Percentiles rank a stretch among this genome's conserved stretches.
phyloP scores from a whole-genome alignment of 2,113 vertebrate species.

The Saguinus imperator region DNA sequence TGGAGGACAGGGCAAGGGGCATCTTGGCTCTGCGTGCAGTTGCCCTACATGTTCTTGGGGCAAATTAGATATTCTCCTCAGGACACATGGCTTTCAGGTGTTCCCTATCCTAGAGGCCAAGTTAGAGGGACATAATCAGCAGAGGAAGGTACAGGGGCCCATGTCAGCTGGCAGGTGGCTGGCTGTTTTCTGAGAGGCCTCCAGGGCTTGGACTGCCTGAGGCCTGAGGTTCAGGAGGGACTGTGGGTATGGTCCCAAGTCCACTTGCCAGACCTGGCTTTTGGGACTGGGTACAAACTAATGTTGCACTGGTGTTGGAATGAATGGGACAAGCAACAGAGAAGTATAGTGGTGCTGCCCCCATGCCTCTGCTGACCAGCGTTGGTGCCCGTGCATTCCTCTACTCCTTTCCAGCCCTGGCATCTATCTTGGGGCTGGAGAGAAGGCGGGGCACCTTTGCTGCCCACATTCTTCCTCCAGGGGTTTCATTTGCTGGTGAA shows the following conservation, averaged over 20 bases:
- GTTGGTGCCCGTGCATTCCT: neutral
- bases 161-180: neutral
- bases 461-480: neutral
- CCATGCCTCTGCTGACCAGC: accelerated
- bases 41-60: neutral
- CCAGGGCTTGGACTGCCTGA: neutral
- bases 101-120: neutral
- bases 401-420: accelerated
- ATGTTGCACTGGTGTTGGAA: neutral
- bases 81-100: neutral
- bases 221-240: neutral
- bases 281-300: neutral
- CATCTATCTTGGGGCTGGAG: neutral
- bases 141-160: neutral
- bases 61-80: neutral
- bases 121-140: neutral
- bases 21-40: neutral
- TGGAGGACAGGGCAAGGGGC: neutral
- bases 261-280: neutral
- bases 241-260: neutral
- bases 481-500: neutral
- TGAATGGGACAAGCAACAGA: neutral
- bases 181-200: neutral
- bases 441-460: neutral
- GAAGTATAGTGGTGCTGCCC: neutral